These are phyloP conservation scores for Pterostichus madidus DNA, from an alignment of 2,888 invertebrate species.

Conservation along the genomic window DNA sequence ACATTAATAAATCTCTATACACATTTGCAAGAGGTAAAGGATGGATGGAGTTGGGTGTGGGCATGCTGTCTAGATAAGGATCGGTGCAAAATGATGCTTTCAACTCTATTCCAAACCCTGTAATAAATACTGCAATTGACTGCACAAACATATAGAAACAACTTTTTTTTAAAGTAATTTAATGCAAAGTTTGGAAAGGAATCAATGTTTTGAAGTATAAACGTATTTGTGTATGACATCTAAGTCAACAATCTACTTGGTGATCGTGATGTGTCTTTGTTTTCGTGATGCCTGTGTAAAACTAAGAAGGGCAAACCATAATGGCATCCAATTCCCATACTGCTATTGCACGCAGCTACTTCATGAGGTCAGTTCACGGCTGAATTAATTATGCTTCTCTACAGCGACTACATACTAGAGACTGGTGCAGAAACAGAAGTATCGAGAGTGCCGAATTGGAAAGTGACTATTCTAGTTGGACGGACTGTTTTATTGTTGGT, in stretches of 20 bases:
- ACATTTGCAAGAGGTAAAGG: constrained; percentile 69
- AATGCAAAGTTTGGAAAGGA: constrained; percentile 17
- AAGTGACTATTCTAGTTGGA: constrained; percentile 42
- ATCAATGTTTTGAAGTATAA: constrained; percentile 24
- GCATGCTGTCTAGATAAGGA: constrained; percentile 47
- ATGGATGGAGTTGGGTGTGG: constrained; percentile 43
- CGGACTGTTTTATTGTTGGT: constrained; percentile 39
- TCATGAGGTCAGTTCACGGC: constrained; percentile 72
- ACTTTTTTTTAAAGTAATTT: not conserved
- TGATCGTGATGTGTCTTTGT: constrained; percentile 37
- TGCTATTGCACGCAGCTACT: constrained; percentile 63
- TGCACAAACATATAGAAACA: not conserved
- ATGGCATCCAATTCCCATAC: constrained; percentile 55
- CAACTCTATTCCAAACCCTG: constrained; percentile 12
- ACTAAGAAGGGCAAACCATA: constrained; percentile 45
- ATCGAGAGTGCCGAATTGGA: constrained; percentile 49
- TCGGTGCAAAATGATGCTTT: constrained; percentile 55
- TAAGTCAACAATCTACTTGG: constrained; percentile 28
- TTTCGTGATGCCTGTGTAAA: constrained; percentile 20
- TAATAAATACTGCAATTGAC: not conserved
- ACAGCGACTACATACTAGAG: constrained; percentile 53
- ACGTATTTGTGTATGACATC: constrained; percentile 21
- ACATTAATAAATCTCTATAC: constrained; percentile 64
- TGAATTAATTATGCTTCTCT: constrained; percentile 51
- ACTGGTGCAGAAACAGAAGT: constrained; percentile 52